A percentile compares a stretch with the other conserved stretches of the same genome.
phyloP scores from a whole-genome alignment of 2,113 vertebrate species.

The Urocynchramus pylzowi region DNA sequence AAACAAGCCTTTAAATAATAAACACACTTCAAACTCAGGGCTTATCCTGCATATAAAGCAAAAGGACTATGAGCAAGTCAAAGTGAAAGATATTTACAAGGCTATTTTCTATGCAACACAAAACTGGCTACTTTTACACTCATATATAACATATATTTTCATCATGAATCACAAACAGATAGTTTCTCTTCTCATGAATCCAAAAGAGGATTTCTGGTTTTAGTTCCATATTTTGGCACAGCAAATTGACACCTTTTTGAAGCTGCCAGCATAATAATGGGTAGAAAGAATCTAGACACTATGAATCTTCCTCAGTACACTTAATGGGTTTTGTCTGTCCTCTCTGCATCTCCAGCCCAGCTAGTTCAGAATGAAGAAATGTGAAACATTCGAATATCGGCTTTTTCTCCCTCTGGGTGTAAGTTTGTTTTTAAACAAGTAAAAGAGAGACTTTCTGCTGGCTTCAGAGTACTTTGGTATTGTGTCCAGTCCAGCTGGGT shows the following conservation, averaged over 20 bases:
- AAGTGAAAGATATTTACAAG: conserved; percentile 34
- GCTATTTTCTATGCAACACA: conserved; percentile 51
- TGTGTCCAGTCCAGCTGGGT: not conserved
- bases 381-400: not conserved
- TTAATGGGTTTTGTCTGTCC: conserved; percentile 22
- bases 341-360: not conserved
- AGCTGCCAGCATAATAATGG: conserved; percentile 23
- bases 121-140: conserved; percentile 24
- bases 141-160: conserved; percentile 14
- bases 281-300: not conserved
- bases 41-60: conserved; percentile 45
- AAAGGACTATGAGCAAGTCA: not conserved
- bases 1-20: conserved; percentile 69
- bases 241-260: conserved; percentile 41
- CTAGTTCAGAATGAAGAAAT: not conserved
- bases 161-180: conserved; percentile 51
- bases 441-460: not conserved
- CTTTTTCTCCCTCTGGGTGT: not conserved
- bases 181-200: conserved; percentile 46
- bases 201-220: conserved; percentile 35
- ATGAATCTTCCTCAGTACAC: conserved; percentile 4
- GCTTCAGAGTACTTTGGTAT: not conserved
- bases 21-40: conserved; percentile 37
- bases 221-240: not conserved
- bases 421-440: not conserved